A percentile compares a stretch with the other conserved stretches of the same genome.
These are phyloP conservation scores for Drosophila siamana DNA, from an alignment of 2,888 invertebrate genomes.

Conservation along the genomic window DNA sequence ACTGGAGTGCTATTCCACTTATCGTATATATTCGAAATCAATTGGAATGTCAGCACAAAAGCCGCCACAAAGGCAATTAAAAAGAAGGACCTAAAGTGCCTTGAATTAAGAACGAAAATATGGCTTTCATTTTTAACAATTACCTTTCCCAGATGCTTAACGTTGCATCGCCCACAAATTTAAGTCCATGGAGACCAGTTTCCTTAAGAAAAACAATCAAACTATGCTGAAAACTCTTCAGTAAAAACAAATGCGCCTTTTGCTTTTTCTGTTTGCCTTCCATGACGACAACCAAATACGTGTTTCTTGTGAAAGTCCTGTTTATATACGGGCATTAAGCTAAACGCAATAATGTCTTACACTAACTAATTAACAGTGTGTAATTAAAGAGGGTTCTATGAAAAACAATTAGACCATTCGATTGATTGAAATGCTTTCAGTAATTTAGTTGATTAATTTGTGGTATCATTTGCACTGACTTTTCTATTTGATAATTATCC, in stretches of 20 bases:
- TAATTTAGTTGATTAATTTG: constrained; percentile 45
- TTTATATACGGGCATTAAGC: constrained; percentile 19
- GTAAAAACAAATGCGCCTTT: constrained; percentile 32
- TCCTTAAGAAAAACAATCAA: constrained; percentile 63
- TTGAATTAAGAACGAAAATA: neutral
- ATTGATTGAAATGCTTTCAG: constrained; percentile 23
- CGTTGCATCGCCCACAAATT: constrained; percentile 71
- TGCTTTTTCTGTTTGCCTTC: constrained; percentile 13
- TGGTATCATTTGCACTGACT: constrained; percentile 25
- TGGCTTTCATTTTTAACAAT: fast-evolving
- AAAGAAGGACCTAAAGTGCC: constrained; percentile 89
- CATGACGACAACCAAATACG: constrained; percentile 24
- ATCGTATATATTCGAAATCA: constrained; percentile 89
- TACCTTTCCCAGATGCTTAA: constrained; percentile 78
- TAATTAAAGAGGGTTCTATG: constrained; percentile 18
- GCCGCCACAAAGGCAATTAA: constrained; percentile 89
- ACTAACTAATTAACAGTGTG: constrained; percentile 31
- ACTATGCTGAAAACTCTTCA: constrained; percentile 52
- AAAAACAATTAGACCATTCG: constrained; percentile 30
- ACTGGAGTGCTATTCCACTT: constrained; percentile 91
- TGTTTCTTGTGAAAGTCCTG: neutral
- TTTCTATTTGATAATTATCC: neutral
- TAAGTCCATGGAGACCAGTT: constrained; percentile 78
- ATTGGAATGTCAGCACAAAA: constrained; percentile 86
- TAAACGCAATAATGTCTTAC: constrained; percentile 8